A percentile compares a stretch with the other conserved stretches of the same genome.
Evolutionary conservation across 2,888 invertebrate species (phyloP).

Genomic region (Drosophila putrida): DNA sequence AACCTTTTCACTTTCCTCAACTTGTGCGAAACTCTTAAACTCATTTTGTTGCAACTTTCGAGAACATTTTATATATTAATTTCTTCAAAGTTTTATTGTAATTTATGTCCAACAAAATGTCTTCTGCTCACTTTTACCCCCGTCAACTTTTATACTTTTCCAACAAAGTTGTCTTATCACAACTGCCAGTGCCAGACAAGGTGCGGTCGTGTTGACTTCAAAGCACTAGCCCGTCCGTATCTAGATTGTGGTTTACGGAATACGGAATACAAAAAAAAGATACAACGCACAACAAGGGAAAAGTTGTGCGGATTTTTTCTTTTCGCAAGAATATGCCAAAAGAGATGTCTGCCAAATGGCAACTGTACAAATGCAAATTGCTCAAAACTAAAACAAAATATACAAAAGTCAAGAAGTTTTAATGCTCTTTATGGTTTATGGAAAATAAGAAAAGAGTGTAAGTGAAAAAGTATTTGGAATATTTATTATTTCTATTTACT

Average conservation of each 20-base stretch:
- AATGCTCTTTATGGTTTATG: slow-evolving; percentile 5
- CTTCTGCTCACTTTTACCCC: slow-evolving; percentile 2
- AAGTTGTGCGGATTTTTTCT: slow-evolving; percentile 17
- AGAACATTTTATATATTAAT: slow-evolving; percentile 12
- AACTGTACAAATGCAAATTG: slow-evolving; percentile 26
- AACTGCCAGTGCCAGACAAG: slow-evolving; percentile 49
- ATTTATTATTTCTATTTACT: not conserved
- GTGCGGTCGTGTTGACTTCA: slow-evolving; percentile 46
- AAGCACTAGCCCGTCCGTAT: slow-evolving; percentile 35
- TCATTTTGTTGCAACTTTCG: not conserved
- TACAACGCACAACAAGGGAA: slow-evolving; percentile 14
- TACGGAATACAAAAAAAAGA: slow-evolving; percentile 17
- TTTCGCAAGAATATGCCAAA: slow-evolving; percentile 14
- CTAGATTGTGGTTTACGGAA: slow-evolving; percentile 35
- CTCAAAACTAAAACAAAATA: slow-evolving; percentile 14
- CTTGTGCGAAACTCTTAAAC: slow-evolving; percentile 3
- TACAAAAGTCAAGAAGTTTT: not conserved
- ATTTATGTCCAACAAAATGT: slow-evolving; percentile 19
- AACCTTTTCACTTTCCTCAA: not conserved
- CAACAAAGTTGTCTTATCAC: slow-evolving; percentile 37
- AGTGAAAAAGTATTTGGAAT: not conserved
- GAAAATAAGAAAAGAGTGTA: too few species aligned
- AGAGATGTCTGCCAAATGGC: slow-evolving; percentile 8
- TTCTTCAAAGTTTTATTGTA: slow-evolving; percentile 16
- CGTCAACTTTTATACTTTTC: slow-evolving; percentile 18